Percentiles rank a stretch among this genome's conserved stretches.
These are phyloP conservation scores for Agapornis roseicollis DNA, from an alignment of 2,113 vertebrate genomes.

Conservation along the genomic window DNA sequence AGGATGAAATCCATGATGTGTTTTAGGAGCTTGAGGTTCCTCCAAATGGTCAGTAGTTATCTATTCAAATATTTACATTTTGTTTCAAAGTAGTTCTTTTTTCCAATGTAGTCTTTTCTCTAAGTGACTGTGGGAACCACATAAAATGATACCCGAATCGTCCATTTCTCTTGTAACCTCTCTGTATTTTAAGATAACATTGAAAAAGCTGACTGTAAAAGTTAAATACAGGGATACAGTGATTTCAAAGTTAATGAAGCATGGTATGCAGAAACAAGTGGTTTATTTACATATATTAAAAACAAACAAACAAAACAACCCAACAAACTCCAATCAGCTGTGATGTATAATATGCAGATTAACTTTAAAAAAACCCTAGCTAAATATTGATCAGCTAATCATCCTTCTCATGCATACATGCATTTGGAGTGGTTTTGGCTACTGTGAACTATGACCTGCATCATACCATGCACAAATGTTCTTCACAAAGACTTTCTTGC, in stretches of 20 bases:
- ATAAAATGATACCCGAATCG: background rate
- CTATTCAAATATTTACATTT: background rate
- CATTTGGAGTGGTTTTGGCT: background rate
- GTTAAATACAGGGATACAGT: background rate
- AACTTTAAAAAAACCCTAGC: background rate
- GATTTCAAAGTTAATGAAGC: background rate
- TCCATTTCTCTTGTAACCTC: background rate
- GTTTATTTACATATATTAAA: background rate
- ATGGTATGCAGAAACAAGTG: background rate
- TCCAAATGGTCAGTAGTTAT: background rate
- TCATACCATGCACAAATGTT: background rate
- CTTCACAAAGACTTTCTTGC: background rate
- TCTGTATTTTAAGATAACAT: background rate
- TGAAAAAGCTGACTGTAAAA: background rate
- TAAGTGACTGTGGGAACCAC: background rate
- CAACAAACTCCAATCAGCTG: background rate
- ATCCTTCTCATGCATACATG: background rate
- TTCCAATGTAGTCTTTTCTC: background rate
- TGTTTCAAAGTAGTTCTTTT: background rate
- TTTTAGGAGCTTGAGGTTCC: background rate
- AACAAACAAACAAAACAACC: too few species aligned
- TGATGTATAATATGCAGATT: background rate
- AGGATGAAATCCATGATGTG: background rate
- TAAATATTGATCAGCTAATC: background rate
- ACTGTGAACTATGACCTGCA: background rate